Evolutionary conservation across 2,113 vertebrate genomes (phyloP).

Genomic region (Xyrauchen texanus): DNA sequence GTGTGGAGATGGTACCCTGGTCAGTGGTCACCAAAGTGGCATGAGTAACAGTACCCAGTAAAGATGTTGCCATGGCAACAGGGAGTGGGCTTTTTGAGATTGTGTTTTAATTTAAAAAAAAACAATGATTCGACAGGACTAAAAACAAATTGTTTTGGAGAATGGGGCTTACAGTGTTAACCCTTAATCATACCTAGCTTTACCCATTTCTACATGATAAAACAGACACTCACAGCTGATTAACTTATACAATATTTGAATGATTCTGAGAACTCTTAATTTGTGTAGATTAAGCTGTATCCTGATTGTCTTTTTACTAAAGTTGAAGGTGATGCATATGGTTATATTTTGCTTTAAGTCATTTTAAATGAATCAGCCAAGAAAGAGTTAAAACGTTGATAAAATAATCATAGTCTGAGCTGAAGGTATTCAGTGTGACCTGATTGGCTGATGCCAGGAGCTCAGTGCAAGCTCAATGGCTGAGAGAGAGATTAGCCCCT

Average conservation of each 20-base stretch:
- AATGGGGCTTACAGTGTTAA: not conserved
- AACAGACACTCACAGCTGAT: not conserved
- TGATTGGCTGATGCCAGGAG: slow-evolving; percentile 62
- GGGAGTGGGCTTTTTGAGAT: slow-evolving; percentile 22
- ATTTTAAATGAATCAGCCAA: slow-evolving; percentile 18
- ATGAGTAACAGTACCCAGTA: slow-evolving; percentile 24
- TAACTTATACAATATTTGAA: not conserved
- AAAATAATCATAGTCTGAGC: slow-evolving; percentile 54
- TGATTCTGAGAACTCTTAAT: not conserved
- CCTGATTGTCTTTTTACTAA: not conserved
- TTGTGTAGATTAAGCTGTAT: not conserved
- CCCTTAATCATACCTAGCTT: not conserved
- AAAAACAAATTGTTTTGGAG: too few species aligned
- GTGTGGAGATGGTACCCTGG: not conserved
- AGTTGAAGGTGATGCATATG: not conserved
- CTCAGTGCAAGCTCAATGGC: slow-evolving; percentile 58
- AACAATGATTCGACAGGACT: slow-evolving; percentile 6
- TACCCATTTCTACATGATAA: not conserved
- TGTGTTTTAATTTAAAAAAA: slow-evolving; percentile 11
- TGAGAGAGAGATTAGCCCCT: slow-evolving; percentile 51
- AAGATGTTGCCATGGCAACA: slow-evolving; percentile 45
- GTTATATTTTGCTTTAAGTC: not conserved
- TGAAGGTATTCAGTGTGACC: slow-evolving; percentile 44
- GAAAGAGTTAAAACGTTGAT: slow-evolving; percentile 64
- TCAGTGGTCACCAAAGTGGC: slow-evolving; percentile 24